Evolutionary conservation across 2,888 invertebrate species (phyloP).

Genomic region (Allolobophora icterica): DNA sequence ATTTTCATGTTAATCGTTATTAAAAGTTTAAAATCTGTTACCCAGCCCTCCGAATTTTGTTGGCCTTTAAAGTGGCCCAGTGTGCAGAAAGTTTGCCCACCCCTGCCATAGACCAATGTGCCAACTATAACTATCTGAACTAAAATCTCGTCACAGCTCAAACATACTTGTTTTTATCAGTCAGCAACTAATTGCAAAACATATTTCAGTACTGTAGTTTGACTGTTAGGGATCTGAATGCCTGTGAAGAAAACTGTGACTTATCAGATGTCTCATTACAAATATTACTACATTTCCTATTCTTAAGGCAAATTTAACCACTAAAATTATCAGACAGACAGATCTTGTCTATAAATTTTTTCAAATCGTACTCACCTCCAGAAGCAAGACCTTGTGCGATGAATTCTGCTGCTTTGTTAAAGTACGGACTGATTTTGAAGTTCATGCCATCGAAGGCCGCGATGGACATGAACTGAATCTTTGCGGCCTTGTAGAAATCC

Average conservation of each 20-base stretch:
- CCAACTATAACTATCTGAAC: background rate
- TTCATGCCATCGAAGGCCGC: background rate
- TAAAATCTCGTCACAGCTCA: background rate
- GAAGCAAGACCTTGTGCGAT: conserved; percentile 23
- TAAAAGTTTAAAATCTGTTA: too few species aligned
- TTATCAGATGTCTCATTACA: background rate
- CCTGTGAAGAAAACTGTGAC: background rate
- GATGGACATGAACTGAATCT: background rate
- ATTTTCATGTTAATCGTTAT: too few species aligned
- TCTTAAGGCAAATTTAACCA: background rate
- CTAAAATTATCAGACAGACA: background rate
- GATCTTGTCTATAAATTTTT: background rate
- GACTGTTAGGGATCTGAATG: background rate
- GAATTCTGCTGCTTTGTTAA: conserved; percentile 1
- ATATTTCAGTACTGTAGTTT: background rate
- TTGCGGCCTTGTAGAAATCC: conserved; percentile 22
- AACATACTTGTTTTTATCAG: background rate
- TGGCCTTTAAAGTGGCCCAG: background rate
- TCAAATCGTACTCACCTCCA: background rate
- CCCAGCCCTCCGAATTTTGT: too few species aligned
- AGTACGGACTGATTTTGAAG: background rate
- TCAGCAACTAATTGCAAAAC: background rate
- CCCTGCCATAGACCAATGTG: background rate
- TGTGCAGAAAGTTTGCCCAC: too few species aligned
- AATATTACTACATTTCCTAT: background rate